Conservation (phyloP, 2,113 vertebrate species). For the Crotalus viridis region DNA sequence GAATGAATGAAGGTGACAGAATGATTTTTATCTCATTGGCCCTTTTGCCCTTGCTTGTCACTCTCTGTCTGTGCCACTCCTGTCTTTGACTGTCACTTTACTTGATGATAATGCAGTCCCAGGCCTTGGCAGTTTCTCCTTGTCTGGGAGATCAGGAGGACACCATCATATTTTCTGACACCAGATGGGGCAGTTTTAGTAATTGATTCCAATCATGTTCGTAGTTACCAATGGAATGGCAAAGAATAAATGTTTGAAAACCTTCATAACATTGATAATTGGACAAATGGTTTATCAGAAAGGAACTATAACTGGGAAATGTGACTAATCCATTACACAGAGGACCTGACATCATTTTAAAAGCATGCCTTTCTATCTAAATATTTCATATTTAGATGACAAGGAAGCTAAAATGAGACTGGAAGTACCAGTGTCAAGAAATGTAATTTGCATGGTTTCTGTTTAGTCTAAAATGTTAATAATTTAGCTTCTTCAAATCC, state of each 20-base stretch:
- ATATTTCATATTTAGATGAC: not conserved
- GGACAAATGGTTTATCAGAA: not conserved
- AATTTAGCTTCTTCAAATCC: not conserved
- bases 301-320: not conserved
- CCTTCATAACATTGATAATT: not conserved
- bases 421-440: not conserved
- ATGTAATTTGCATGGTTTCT: not conserved
- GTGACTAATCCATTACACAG: not conserved
- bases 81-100: not conserved
- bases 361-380: not conserved
- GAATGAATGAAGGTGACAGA: not conserved
- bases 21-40: not conserved
- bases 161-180: not conserved
- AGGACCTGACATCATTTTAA: not conserved
- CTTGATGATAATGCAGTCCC: not conserved
- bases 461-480: not conserved
- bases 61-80: not conserved
- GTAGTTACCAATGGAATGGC: not conserved
- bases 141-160: not conserved
- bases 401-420: not conserved
- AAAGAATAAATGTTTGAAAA: not conserved
- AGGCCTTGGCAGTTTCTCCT: not conserved
- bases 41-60: not conserved
- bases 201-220: not conserved
- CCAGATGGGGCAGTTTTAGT: not conserved